Evolutionary conservation across 2,888 invertebrate species (phyloP).

Genomic region (Polydrusus tereticollis): DNA sequence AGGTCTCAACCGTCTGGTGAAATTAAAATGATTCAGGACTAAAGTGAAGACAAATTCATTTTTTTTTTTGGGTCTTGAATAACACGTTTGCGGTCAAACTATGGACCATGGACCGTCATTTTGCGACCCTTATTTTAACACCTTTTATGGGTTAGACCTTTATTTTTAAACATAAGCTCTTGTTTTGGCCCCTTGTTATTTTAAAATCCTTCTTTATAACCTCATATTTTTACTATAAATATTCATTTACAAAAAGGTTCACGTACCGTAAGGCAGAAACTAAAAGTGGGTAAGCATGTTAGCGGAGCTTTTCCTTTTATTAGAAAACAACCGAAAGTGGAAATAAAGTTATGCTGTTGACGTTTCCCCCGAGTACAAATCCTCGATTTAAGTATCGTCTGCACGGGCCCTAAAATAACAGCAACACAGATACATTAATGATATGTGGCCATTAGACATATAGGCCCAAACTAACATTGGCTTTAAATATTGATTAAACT

Average conservation of each 20-base stretch:
- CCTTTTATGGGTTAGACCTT: not conserved
- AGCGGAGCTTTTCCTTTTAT: not conserved
- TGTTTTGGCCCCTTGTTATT: not conserved
- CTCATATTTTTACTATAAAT: not conserved
- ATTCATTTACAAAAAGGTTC: constrained; percentile 2
- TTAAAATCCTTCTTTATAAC: constrained; percentile 2
- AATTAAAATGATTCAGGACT: too few species aligned
- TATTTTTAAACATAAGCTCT: not conserved
- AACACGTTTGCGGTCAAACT: not conserved
- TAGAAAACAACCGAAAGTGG: not conserved
- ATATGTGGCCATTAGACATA: not conserved
- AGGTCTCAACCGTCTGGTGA: too few species aligned
- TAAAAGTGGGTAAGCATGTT: not conserved
- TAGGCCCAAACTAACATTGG: constrained; percentile 7
- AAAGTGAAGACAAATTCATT: too few species aligned
- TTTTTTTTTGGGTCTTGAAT: not conserved
- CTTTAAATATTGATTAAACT: constrained; percentile 8
- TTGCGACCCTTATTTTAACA: not conserved
- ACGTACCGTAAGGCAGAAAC: not conserved
- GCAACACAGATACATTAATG: constrained; percentile 9
- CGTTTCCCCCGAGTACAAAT: constrained; percentile 1
- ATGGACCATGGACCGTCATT: not conserved
- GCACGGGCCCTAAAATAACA: constrained; percentile 2
- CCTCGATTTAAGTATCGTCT: not conserved
- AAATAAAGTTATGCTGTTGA: not conserved